Percentiles rank a stretch among this genome's conserved stretches.
Conservation (phyloP, 1,140 invertebrate genomes). For the Scaptomyza graminum region DNA sequence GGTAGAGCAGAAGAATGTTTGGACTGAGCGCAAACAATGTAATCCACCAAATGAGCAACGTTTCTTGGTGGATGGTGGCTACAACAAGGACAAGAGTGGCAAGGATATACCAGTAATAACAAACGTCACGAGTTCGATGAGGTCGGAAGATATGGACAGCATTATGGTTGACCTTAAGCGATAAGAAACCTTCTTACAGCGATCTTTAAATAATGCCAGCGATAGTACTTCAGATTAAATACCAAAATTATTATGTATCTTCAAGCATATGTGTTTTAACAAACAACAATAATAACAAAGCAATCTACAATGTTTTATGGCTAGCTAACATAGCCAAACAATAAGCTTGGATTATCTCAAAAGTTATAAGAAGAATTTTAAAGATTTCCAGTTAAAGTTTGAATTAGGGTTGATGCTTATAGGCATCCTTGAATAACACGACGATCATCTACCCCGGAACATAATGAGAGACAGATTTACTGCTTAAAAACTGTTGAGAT, state of each 20-base stretch:
- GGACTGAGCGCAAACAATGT: conserved; percentile 1
- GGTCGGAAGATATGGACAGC: conserved; percentile 57
- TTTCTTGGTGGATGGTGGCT: conserved; percentile 19
- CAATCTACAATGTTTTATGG: not conserved
- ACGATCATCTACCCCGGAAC: conserved; percentile 65
- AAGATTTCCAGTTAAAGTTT: not conserved
- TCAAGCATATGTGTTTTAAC: no score
- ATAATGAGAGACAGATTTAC: conserved; percentile 14
- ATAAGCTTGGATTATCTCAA: not conserved
- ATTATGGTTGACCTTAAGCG: conserved; percentile 57
- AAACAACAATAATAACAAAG: no score
- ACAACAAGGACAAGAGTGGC: conserved; percentile 41
- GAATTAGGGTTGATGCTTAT: conserved; percentile 2
- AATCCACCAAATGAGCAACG: conserved; percentile 37
- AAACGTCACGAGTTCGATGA: conserved; percentile 56
- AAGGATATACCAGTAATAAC: conserved; percentile 63
- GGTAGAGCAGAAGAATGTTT: conserved; percentile 10
- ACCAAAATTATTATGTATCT: not conserved
- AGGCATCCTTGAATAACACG: conserved; percentile 50
- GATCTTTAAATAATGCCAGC: conserved; percentile 11
- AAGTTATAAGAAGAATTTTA: not conserved
- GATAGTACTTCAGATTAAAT: not conserved
- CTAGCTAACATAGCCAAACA: not conserved
- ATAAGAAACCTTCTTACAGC: conserved; percentile 30
- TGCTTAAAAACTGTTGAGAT: conserved; percentile 45